Percentiles rank a stretch among this genome's conserved stretches.
Evolutionary conservation across 2,888 invertebrate species (phyloP).

Genomic region (Geotrupes spiniger): DNA sequence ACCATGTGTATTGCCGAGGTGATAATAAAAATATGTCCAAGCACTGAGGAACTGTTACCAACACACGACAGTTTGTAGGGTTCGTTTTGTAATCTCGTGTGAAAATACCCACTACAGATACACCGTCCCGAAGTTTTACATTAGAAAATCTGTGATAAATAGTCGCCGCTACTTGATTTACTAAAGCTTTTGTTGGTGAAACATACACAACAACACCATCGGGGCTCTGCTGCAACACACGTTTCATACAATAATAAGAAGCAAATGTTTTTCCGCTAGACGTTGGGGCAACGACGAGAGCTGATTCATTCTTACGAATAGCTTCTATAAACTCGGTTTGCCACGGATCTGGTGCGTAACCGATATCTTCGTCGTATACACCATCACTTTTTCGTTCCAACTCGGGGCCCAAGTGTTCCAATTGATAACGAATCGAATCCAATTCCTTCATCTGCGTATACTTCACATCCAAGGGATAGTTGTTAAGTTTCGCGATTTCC

Average conservation of each 20-base stretch:
- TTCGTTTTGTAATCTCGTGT: constrained; percentile 29
- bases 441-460: constrained; percentile 6
- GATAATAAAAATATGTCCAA: constrained; percentile 31
- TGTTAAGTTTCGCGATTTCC: constrained; percentile 24
- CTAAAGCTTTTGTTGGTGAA: constrained; percentile 43
- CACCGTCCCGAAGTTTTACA: constrained; percentile 25
- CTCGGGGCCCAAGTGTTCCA: constrained; percentile 27
- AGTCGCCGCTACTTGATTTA: constrained; percentile 32
- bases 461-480: constrained; percentile 12
- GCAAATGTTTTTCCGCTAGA: constrained; percentile 48
- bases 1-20: constrained; percentile 26
- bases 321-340: constrained; percentile 42
- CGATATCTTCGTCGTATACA: constrained; percentile 18
- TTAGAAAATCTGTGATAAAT: constrained; percentile 29
- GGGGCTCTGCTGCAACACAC: constrained; percentile 39
- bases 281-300: constrained; percentile 45
- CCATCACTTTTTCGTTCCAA: constrained; percentile 21
- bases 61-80: constrained; percentile 26
- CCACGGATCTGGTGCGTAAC: constrained; percentile 45
- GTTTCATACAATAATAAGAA: constrained; percentile 47
- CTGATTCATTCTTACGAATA: constrained; percentile 43
- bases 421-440: constrained; percentile 28
- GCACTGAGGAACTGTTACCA: constrained; percentile 33
- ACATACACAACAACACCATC: constrained; percentile 45
- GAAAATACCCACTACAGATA: constrained; percentile 28